phyloP scores from a whole-genome alignment of 2,113 vertebrate genomes.

The Isurus oxyrinchus region DNA sequence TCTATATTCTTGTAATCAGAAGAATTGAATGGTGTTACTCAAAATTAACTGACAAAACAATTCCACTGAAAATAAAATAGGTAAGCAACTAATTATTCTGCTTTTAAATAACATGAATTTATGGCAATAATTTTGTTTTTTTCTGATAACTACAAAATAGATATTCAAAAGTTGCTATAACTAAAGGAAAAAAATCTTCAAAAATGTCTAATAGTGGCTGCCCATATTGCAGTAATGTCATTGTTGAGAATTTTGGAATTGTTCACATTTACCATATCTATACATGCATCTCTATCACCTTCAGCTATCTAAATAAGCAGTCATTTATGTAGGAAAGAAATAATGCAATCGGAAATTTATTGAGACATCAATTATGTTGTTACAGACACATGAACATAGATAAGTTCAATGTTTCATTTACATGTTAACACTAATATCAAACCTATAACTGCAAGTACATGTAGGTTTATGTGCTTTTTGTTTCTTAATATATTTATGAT shows the following conservation, averaged over 20 bases:
- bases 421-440: neutral
- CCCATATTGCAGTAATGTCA: neutral
- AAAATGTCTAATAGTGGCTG: neutral
- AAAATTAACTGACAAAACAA: neutral
- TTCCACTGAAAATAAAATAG: neutral
- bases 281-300: neutral
- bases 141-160: neutral
- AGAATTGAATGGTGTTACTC: neutral
- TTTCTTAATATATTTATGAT: too few species aligned
- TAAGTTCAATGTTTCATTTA: neutral
- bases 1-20: neutral
- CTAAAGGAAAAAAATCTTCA: constrained; percentile 6
- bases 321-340: neutral
- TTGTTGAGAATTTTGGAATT: neutral
- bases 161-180: neutral
- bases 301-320: neutral
- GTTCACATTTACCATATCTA: neutral
- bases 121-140: neutral
- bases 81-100: neutral
- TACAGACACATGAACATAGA: neutral
- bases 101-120: neutral
- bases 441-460: neutral
- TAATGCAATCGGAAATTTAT: neutral
- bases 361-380: neutral
- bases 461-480: too few species aligned